A percentile compares a stretch with the other conserved stretches of the same genome.
Conservation (phyloP, 2,888 invertebrate species). For the Spodoptera littoralis region DNA sequence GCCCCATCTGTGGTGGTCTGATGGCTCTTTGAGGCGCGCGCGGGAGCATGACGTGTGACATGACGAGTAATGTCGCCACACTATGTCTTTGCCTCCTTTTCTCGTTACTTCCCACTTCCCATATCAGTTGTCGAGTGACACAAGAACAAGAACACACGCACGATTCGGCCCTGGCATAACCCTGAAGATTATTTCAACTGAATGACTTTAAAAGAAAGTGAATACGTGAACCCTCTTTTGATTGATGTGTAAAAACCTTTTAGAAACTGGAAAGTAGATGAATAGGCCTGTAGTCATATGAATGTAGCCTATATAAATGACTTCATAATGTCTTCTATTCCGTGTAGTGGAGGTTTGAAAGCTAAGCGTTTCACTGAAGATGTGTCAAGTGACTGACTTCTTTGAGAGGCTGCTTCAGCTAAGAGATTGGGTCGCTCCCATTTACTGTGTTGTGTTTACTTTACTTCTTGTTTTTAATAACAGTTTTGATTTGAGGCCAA, state of each 20-base stretch:
- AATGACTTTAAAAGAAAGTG: conserved; percentile 1
- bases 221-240: conserved; percentile 8
- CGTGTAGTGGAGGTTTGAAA: conserved; percentile 44
- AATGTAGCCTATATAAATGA: conserved; percentile 28
- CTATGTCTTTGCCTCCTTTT: no score
- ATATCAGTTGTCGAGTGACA: no score
- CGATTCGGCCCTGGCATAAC: no score
- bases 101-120: no score
- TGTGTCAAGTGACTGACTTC: conserved; percentile 18
- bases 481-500: neutral
- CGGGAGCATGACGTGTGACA: no score
- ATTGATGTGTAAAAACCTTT: conserved; percentile 10
- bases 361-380: conserved; percentile 41
- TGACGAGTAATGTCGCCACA: no score
- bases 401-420: conserved; percentile 7
- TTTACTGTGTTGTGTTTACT: neutral
- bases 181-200: conserved; percentile 3
- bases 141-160: no score
- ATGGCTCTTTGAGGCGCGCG: no score
- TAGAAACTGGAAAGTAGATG: conserved; percentile 7
- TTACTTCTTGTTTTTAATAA: neutral
- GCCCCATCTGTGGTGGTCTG: no score
- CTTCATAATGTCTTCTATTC: conserved; percentile 20
- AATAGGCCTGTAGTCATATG: conserved; percentile 21
- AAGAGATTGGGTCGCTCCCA: conserved; percentile 12